Percentiles rank a stretch among this genome's conserved stretches.
Evolutionary conservation across 2,113 vertebrate genomes (phyloP).

Genomic region (Candoia aspera): DNA sequence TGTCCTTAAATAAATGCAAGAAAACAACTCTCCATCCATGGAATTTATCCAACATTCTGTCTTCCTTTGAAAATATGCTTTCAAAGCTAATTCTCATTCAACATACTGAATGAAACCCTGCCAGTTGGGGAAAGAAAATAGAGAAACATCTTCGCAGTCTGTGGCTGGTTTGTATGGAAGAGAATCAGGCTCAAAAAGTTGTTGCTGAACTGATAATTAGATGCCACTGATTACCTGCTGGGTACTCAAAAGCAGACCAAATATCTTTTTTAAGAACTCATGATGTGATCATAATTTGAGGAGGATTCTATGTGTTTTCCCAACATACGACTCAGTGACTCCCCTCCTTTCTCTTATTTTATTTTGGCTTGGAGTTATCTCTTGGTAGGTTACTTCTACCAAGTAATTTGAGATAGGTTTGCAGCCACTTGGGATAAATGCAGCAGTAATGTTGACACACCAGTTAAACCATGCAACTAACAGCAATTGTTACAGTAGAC

Average conservation of each 20-base stretch:
- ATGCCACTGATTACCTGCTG: not conserved
- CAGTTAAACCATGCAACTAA: not conserved
- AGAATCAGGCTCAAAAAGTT: not conserved
- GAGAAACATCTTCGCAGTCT: not conserved
- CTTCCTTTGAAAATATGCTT: not conserved
- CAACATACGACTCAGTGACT: not conserved
- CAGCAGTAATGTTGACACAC: not conserved
- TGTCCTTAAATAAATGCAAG: not conserved
- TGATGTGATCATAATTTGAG: not conserved
- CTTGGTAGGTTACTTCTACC: not conserved
- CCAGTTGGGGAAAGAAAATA: not conserved
- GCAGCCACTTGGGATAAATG: not conserved
- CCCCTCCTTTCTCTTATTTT: too few relatives aligned
- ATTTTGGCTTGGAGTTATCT: not conserved
- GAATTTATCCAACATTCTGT: not conserved
- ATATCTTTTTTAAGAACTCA: not conserved
- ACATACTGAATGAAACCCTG: not conserved
- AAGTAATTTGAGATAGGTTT: not conserved
- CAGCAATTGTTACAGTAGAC: not conserved
- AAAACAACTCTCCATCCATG: not conserved
- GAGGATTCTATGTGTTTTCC: too few relatives aligned
- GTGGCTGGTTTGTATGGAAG: not conserved
- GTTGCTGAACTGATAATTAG: not conserved
- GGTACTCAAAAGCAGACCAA: not conserved
- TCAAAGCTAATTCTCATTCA: conserved; percentile 1